phyloP scores from a whole-genome alignment of 2,888 invertebrate genomes.

The Sinopyrophorus schimmeli region DNA sequence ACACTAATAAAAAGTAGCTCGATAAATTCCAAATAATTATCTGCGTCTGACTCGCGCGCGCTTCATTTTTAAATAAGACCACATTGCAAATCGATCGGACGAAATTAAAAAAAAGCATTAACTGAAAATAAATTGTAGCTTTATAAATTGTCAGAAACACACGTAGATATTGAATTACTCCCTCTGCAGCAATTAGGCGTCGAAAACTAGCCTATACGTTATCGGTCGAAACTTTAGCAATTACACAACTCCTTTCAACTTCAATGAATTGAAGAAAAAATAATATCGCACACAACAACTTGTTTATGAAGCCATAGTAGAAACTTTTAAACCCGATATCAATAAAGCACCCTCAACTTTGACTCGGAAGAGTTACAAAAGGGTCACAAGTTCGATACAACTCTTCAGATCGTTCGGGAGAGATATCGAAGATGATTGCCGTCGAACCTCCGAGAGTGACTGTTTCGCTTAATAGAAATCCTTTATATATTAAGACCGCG shows the following conservation, averaged over 20 bases:
- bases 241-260: slow-evolving; percentile 17
- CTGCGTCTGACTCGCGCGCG: too few species aligned
- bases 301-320: slow-evolving; percentile 23
- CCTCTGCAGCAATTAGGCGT: slow-evolving; percentile 16
- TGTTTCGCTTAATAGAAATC: slow-evolving; percentile 8
- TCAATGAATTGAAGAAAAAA: slow-evolving; percentile 24
- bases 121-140: slow-evolving; percentile 1
- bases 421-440: slow-evolving; percentile 4
- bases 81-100: too few species aligned
- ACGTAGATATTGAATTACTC: slow-evolving; percentile 18
- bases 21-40: too few species aligned
- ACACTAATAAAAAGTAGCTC: slow-evolving; percentile 7
- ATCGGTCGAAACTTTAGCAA: slow-evolving; percentile 21
- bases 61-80: too few species aligned
- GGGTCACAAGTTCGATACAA: slow-evolving; percentile 18
- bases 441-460: neutral
- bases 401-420: slow-evolving; percentile 7
- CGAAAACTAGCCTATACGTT: slow-evolving; percentile 17
- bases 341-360: slow-evolving; percentile 24
- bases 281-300: slow-evolving; percentile 24
- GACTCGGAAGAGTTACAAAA: slow-evolving; percentile 16
- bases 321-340: slow-evolving; percentile 25
- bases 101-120: too few species aligned
- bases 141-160: slow-evolving; percentile 10
- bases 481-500: slow-evolving; percentile 3